phyloP scores from a whole-genome alignment of 2,888 invertebrate species.

The Chrysina gloriosa region DNA sequence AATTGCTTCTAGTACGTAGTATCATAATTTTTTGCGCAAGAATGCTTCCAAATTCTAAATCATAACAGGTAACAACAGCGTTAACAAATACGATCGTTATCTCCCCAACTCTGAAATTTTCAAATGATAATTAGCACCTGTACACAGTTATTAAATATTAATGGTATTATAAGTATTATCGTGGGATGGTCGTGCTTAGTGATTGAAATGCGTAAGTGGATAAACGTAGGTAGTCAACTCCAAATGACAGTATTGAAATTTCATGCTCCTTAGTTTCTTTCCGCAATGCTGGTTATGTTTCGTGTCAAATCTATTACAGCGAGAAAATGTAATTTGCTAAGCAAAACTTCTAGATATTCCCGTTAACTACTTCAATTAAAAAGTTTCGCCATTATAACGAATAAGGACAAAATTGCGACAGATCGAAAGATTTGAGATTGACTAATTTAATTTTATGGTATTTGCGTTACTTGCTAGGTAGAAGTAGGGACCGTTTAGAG shows the following conservation, averaged over 20 bases:
- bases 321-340: slow-evolving; percentile 9
- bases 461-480: neutral
- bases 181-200: no score
- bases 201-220: no score
- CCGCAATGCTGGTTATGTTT: slow-evolving; percentile 13
- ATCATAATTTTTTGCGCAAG: no score
- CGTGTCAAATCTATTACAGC: slow-evolving; percentile 22
- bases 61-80: no score
- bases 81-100: no score
- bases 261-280: slow-evolving; percentile 19
- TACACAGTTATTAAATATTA: no score
- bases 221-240: neutral
- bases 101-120: no score
- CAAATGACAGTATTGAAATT: slow-evolving; percentile 6
- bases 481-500: neutral
- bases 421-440: slow-evolving; percentile 18
- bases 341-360: neutral
- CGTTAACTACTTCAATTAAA: neutral
- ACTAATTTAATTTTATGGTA: slow-evolving; percentile 30
- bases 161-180: no score
- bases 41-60: no score
- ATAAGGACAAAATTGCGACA: slow-evolving; percentile 30
- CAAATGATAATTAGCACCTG: no score
- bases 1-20: no score
- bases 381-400: slow-evolving; percentile 11